Percentiles rank a stretch among this genome's conserved stretches.
These are phyloP conservation scores for Periphyllus acericola DNA, from an alignment of 2,888 invertebrate species.

Conservation along the genomic window DNA sequence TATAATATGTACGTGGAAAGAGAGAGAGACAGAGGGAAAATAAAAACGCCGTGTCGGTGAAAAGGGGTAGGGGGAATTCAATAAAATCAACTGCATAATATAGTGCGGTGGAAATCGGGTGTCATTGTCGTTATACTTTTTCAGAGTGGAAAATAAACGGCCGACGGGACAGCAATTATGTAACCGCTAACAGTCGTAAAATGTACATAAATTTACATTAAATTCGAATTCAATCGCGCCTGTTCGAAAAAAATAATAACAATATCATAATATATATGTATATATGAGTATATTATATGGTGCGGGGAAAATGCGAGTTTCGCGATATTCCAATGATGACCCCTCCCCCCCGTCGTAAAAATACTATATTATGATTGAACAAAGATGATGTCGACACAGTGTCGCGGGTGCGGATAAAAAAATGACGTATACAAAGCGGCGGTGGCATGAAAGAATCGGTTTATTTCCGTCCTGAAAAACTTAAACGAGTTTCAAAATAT, in stretches of 20 bases:
- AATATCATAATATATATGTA: neutral
- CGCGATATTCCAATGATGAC: neutral
- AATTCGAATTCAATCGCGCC: slow-evolving; percentile 15
- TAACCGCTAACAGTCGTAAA: neutral
- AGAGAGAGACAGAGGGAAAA: neutral
- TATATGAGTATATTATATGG: neutral
- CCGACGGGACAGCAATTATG: neutral
- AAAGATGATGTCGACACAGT: neutral
- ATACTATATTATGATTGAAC: neutral
- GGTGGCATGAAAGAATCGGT: slow-evolving; percentile 15
- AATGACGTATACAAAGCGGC: neutral
- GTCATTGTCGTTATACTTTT: neutral
- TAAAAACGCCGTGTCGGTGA: neutral
- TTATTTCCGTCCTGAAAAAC: slow-evolving; percentile 31
- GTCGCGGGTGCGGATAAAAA: neutral
- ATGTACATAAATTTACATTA: neutral
- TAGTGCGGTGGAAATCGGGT: neutral
- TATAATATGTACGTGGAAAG: neutral
- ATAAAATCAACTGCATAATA: neutral
- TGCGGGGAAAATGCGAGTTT: neutral
- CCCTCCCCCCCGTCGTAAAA: no score
- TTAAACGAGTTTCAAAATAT: slow-evolving; percentile 42
- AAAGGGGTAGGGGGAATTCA: neutral
- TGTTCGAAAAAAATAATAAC: neutral
- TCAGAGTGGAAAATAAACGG: neutral